Base-by-base conservation (phyloP, 1,140 invertebrate genomes). In the Mercenaria mercenaria region DNA sequence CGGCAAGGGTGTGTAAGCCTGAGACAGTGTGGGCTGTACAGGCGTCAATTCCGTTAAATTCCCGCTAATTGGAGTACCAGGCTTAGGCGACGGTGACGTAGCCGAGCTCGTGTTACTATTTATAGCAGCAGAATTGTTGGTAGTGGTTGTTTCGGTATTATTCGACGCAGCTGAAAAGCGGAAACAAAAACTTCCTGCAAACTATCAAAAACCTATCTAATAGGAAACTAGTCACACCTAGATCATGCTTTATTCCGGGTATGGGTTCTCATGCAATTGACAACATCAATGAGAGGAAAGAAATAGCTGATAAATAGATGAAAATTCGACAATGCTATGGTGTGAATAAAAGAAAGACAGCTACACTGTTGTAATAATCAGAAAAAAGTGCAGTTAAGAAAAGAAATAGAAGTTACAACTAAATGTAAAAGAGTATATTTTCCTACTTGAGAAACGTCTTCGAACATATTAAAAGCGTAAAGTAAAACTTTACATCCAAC, bases 1-100 rank as follows among this genome's bases (percentile, higher is more conserved):
- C 59, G 88, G 88, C 80, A 89, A 84, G 23, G 88, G 88, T 43
- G 88, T 89, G 61, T 89, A 84, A 61, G 88, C 64, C 80, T 89
- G 88, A 83, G 80, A 59, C 29, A 83, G 18, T 18, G 88, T 56
- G 8, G 88, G 80, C 37, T 89, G 88, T 61, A 89, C 79, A 39
- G 88, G 88, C 29, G 88, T 89, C 77, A 89, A 67, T 84, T 89
- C 88, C 32, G 88, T 89, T 61, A 89, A 64, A 77, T 74, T 77
- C 59, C 88, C 81, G 52, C 69, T 89, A 47, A 61, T 61, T n/a
- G 88, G 88, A 67, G 88, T 89, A 4, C 79, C 88, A 2, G 88
- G 88, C 41, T 89, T 89, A 15, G 88, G 69, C 29, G 88, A 89
- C 20, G 88, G 88, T 34, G 86, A 81, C 47, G 56, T 41, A 59